Conservation (phyloP, 2,797 vertebrate species). For the Adelosebastes latens region DNA sequence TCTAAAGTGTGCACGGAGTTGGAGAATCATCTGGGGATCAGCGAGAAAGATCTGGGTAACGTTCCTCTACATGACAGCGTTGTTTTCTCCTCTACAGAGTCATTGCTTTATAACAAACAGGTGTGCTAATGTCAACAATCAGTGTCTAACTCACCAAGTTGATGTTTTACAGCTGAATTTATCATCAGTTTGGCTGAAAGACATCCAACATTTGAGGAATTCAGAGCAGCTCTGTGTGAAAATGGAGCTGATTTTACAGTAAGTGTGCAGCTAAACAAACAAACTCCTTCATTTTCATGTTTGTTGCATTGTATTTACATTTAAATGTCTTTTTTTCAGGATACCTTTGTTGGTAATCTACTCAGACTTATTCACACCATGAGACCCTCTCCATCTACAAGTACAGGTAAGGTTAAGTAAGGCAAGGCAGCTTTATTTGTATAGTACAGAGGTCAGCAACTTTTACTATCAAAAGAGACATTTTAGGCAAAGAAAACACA, state of each 20-base stretch:
- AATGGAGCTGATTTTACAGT: conserved; percentile 95
- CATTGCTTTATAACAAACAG: rapidly evolving
- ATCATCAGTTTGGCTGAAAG: conserved; percentile 91
- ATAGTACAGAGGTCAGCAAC: rapidly evolving
- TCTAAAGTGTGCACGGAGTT: conserved; percentile 94
- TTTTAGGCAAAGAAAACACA: no score
- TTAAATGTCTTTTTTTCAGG: conserved; percentile 67
- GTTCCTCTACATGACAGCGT: neutral
- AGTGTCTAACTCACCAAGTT: neutral
- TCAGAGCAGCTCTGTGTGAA: conserved; percentile 85
- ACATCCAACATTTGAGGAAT: conserved; percentile 85
- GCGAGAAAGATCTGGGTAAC: conserved; percentile 92
- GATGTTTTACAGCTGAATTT: conserved; percentile 86
- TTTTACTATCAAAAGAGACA: no score
- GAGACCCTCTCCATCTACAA: conserved; percentile 82
- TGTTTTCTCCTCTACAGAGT: conserved; percentile 37
- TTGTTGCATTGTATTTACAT: neutral
- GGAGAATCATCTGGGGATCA: conserved; percentile 93
- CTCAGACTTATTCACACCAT: conserved; percentile 92
- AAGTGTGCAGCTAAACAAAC: conserved; percentile 30
- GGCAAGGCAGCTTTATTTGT: rapidly evolving
- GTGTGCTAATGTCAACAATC: no score
- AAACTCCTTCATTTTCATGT: rapidly evolving
- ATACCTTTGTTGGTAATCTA: conserved; percentile 90
- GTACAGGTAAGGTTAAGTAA: conserved; percentile 83